phyloP scores from a whole-genome alignment of 92 coral and sea anemone species.

The Bergia sp. region DNA sequence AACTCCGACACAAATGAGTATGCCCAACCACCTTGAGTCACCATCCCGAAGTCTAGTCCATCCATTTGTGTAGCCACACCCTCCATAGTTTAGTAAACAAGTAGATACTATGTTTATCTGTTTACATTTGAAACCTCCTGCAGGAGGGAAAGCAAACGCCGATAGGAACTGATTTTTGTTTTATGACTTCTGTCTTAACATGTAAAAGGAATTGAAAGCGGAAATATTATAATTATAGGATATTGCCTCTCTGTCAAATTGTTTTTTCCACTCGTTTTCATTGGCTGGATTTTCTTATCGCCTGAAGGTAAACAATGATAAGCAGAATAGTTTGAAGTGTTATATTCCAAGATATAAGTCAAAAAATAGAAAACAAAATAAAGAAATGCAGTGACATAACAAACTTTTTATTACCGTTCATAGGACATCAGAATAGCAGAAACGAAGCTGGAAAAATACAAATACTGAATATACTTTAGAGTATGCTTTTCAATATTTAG shows the following conservation, averaged over 20 bases:
- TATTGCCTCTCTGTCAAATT: not conserved
- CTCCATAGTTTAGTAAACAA: not conserved
- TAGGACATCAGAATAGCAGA: too few species aligned
- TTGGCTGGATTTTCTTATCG: not conserved
- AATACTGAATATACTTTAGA: too few species aligned
- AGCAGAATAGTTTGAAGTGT: too few species aligned
- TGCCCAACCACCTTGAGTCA: slow-evolving; percentile 51
- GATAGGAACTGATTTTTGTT: not conserved
- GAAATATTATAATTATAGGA: not conserved
- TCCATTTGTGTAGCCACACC: not conserved
- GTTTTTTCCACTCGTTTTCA: not conserved
- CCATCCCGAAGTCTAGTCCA: not conserved
- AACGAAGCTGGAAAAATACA: too few species aligned
- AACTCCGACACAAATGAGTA: slow-evolving; percentile 47
- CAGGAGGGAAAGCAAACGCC: not conserved
- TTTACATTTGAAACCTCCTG: not conserved
- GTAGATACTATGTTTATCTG: not conserved
- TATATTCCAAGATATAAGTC: too few species aligned
- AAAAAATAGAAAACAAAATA: too few species aligned
- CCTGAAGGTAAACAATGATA: not conserved
- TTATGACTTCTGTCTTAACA: not conserved
- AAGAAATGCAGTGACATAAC: not conserved
- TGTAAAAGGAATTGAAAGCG: not conserved
- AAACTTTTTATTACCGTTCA: too few species aligned
- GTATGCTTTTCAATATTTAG: too few species aligned